Evolutionary conservation across 2,888 invertebrate species (phyloP).

Genomic region (Agonopterix alstromeriana): DNA sequence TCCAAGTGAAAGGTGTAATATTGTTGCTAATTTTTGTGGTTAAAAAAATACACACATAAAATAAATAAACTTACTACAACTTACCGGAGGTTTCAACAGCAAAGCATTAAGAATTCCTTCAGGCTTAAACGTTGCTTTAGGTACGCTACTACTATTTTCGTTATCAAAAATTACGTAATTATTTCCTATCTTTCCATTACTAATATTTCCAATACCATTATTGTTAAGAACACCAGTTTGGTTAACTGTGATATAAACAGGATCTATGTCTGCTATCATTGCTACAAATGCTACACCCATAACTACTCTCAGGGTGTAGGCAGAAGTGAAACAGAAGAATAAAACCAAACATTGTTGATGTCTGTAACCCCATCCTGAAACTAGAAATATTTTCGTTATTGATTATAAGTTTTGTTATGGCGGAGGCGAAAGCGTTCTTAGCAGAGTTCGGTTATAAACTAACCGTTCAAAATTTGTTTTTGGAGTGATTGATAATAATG

Average conservation of each 20-base stretch:
- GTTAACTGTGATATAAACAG: background rate
- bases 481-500: too few species aligned
- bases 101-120: constrained; percentile 30
- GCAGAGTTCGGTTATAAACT: too few species aligned
- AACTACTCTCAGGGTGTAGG: constrained; percentile 79
- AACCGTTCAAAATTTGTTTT: too few species aligned
- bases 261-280: constrained; percentile 54
- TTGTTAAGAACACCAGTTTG: background rate
- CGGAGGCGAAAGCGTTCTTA: too few species aligned
- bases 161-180: background rate
- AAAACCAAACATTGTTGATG: constrained; percentile 78
- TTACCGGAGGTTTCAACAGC: constrained; percentile 45
- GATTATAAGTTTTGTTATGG: too few species aligned
- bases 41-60: too few species aligned
- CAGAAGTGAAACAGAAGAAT: constrained; percentile 74
- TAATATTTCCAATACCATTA: background rate
- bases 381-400: constrained; percentile 11
- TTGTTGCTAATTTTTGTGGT: too few species aligned
- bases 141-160: background rate
- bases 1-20: too few species aligned
- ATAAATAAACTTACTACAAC: too few species aligned
- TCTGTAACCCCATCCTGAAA: constrained; percentile 53
- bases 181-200: background rate
- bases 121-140: constrained; percentile 15
- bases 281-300: constrained; percentile 81